Base-by-base conservation (phyloP, 2,797 vertebrate genomes). In the Melanotaenia maccullochi region DNA sequence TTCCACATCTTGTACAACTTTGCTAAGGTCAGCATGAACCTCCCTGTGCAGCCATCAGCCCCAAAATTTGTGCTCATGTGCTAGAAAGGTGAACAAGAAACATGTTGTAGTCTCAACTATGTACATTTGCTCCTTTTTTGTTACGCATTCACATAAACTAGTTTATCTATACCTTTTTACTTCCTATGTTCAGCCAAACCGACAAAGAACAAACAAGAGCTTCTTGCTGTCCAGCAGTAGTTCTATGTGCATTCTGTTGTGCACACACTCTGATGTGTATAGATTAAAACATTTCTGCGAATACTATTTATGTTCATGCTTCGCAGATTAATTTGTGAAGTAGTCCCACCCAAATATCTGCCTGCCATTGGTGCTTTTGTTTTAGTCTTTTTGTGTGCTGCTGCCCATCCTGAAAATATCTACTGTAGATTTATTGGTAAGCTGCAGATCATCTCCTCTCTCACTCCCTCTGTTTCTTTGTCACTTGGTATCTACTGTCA, bases 401-500 rank as follows among this genome's bases (percentile, higher is more conserved):
- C 40, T 64, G 56, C 42, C 65, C 65, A 8, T 56, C 64, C 74
- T 77, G 79, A 71, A 68, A 71, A 76, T 79, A 86, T 85, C 79
- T 67, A 77, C 80, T 74, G 79, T 78, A 75, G 82, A 86, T 86
- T 76, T 78, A 80, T 68, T 72, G 40, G 54, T 71, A 68, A 74
- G 47, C 71, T 75, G 67, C 67, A 35, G 56, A 9, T 28, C 71
- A 47, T 68, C 62, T 32, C 25, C 38, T 59, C 62, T 47, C 59
- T 61, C 71, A 38, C 42, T 57, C 33, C 42, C 61, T 57, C 49
- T 54, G 33, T 71, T 66, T 66, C 71, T 86, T 76, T 72, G 67
- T 81, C 83, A 57, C 78, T 75, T 9, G 30, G 47, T 70, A 68
- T 76, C 83, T 78, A 74, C 85, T 84, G 82, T 82, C 89, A 89